Evolutionary conservation across 2,888 invertebrate genomes (phyloP).

Genomic region (Ctena decussata): DNA sequence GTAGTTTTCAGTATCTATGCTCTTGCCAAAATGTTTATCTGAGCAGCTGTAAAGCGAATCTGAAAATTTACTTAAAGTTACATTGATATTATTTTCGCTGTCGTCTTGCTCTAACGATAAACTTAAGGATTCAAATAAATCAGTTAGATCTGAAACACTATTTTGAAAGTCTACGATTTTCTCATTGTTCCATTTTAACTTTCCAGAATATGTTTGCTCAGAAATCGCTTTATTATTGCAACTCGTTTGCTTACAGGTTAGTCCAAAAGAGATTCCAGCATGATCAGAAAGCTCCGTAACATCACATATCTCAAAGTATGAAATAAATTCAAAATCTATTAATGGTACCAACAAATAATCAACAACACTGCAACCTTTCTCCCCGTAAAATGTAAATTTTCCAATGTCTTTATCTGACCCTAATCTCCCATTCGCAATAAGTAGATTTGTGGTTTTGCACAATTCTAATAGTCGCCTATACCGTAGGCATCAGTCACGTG

Average conservation of each 20-base stretch:
- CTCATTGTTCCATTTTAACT: neutral
- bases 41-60: neutral
- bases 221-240: no score
- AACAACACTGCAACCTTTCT: neutral
- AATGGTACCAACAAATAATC: conserved; percentile 7
- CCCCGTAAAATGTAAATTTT: neutral
- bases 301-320: neutral
- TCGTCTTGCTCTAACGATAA: neutral
- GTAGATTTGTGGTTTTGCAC: neutral
- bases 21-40: neutral
- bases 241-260: no score
- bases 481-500: neutral
- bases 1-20: neutral
- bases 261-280: neutral
- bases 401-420: neutral
- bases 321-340: no score
- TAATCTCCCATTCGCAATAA: conserved; percentile 9
- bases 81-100: neutral
- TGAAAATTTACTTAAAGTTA: neutral
- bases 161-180: neutral
- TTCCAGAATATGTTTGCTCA: neutral
- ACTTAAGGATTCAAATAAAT: neutral
- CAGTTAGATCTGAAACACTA: neutral
- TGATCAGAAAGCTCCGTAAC: neutral
- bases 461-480: neutral